Percentiles rank a stretch among this genome's conserved stretches.
Conservation (phyloP, 2,113 vertebrate species). For the Solea solea region DNA sequence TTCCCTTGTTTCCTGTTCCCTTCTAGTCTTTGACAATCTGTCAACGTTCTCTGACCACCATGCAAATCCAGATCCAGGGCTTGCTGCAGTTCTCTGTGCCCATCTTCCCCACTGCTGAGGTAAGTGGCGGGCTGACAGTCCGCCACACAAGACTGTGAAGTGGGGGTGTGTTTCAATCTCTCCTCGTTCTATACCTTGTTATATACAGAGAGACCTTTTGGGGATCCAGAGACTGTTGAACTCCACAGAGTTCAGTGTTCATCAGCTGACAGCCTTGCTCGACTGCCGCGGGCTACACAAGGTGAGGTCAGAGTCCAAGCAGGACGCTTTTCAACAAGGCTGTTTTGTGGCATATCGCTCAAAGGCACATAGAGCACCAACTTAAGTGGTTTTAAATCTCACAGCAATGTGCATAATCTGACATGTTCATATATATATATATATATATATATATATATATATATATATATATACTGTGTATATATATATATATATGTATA, state of each 20-base stretch:
- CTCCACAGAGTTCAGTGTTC: conserved; percentile 88
- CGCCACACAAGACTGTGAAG: conserved; percentile 23
- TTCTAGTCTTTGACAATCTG: conserved; percentile 87
- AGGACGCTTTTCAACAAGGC: conserved; percentile 40
- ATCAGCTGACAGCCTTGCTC: conserved; percentile 92
- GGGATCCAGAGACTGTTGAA: conserved; percentile 91
- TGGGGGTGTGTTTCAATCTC: conserved; percentile 41
- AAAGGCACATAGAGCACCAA: conserved; percentile 25
- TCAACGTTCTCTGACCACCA: conserved; percentile 92
- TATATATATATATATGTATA: too few relatives aligned
- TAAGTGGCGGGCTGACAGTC: conserved; percentile 64
- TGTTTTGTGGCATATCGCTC: conserved; percentile 27
- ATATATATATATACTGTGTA: too few relatives aligned
- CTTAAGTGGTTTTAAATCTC: neutral
- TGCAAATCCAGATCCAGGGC: conserved; percentile 91
- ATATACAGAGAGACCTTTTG: conserved; percentile 89
- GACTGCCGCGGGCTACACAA: conserved; percentile 96
- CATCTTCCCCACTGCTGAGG: conserved; percentile 89
- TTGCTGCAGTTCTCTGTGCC: conserved; percentile 86
- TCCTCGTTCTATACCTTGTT: conserved; percentile 38
- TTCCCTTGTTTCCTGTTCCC: conserved; percentile 9
- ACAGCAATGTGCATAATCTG: too few relatives aligned
- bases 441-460: too few relatives aligned
- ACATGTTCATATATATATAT: too few relatives aligned
- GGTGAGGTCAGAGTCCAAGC: conserved; percentile 76